phyloP scores from a whole-genome alignment of 2,888 invertebrate species.

The Zonitis immaculata region DNA sequence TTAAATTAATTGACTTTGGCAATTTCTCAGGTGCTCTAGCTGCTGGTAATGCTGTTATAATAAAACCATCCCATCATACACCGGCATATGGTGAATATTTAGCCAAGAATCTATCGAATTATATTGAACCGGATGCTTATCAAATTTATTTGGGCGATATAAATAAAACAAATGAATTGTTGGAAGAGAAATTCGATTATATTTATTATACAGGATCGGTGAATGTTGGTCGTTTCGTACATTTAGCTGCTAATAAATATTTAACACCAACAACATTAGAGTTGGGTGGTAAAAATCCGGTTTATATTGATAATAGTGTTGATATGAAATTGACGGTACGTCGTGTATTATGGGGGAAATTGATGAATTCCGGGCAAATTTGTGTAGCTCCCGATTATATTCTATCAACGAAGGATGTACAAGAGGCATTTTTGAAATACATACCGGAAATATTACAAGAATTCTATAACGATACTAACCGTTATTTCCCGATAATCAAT shows the following conservation, averaged over 20 bases:
- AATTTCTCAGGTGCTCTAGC: constrained; percentile 76
- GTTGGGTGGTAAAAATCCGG: constrained; percentile 81
- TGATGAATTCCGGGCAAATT: constrained; percentile 88
- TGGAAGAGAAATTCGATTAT: constrained; percentile 89
- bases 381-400: constrained; percentile 97
- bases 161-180: constrained; percentile 75
- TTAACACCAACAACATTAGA: constrained; percentile 93
- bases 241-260: constrained; percentile 83
- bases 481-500: too few species aligned
- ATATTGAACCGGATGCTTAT: constrained; percentile 88
- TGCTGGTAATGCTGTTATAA: constrained; percentile 85
- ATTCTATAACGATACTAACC: constrained; percentile 82
- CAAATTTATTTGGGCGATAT: constrained; percentile 79
- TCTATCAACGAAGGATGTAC: constrained; percentile 72
- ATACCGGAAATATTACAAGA: constrained; percentile 62
- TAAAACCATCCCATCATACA: constrained; percentile 95
- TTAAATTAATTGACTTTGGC: too few species aligned
- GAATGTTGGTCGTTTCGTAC: constrained; percentile 78
- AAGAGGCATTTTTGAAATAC: constrained; percentile 54
- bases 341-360: constrained; percentile 96
- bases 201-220: constrained; percentile 95
- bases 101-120: constrained; percentile 73
- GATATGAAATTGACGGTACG: too few species aligned
- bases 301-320: constrained; percentile 86
- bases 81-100: constrained; percentile 67